A percentile compares a stretch with the other conserved stretches of the same genome.
Evolutionary conservation across 1,140 invertebrate species (phyloP).

Genomic region (Drosophila equinoxialis): DNA sequence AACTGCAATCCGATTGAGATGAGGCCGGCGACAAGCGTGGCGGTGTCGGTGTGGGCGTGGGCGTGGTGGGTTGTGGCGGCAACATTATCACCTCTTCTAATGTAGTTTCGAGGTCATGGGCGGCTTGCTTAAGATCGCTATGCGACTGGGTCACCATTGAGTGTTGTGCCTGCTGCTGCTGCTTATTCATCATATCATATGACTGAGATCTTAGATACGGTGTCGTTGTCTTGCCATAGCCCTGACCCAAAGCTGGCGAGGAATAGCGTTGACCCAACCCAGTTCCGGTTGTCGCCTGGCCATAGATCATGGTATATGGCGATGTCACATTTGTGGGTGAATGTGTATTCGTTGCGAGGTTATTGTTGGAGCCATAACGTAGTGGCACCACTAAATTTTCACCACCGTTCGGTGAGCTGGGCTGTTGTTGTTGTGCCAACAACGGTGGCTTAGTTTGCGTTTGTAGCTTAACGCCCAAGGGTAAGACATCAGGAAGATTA

Average conservation of each 20-base stretch:
- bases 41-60: slow-evolving; percentile 19
- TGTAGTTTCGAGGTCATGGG: slow-evolving; percentile 74
- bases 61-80: slow-evolving; percentile 26
- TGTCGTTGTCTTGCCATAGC: slow-evolving; percentile 49
- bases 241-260: slow-evolving; percentile 59
- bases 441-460: slow-evolving; percentile 64
- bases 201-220: slow-evolving; percentile 77
- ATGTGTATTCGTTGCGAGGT: slow-evolving; percentile 62
- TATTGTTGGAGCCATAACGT: slow-evolving; percentile 81
- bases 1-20: slow-evolving; percentile 71
- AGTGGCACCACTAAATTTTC: slow-evolving; percentile 48
- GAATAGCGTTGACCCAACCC: slow-evolving; percentile 65
- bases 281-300: slow-evolving; percentile 33
- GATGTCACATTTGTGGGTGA: slow-evolving; percentile 55
- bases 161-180: slow-evolving; percentile 45
- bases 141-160: slow-evolving; percentile 77
- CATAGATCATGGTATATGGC: slow-evolving; percentile 61
- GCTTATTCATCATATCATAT: slow-evolving; percentile 63
- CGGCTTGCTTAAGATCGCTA: slow-evolving; percentile 78
- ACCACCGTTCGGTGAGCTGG: slow-evolving; percentile 59
- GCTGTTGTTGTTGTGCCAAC: slow-evolving; percentile 15
- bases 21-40: slow-evolving; percentile 66
- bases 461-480: slow-evolving; percentile 84
- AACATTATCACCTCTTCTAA: slow-evolving; percentile 62
- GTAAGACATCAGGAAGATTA: slow-evolving; percentile 84